Conservation (phyloP, 2,797 vertebrate species). For the Leucoraja ocellata region DNA sequence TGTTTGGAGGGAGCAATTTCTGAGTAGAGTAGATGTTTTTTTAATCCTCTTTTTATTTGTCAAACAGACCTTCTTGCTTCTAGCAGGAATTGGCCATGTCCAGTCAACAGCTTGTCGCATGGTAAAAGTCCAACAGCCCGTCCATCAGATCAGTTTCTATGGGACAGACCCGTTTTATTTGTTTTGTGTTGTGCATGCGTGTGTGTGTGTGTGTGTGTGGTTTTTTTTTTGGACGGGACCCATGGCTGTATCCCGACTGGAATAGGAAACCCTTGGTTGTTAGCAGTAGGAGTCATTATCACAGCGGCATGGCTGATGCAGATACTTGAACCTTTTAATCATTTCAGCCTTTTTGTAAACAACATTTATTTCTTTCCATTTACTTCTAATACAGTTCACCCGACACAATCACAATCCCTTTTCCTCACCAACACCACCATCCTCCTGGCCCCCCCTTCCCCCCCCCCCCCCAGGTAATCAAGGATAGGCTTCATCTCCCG, state of each 20-base stretch:
- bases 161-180: slow-evolving; percentile 5
- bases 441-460: not conserved
- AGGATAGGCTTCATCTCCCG: not conserved
- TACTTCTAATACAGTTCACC: not conserved
- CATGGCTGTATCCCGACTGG: not conserved
- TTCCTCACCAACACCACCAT: not conserved
- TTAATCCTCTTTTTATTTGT: not conserved
- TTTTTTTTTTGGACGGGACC: not conserved
- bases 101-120: not conserved
- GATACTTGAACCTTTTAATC: slow-evolving; percentile 18
- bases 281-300: not conserved
- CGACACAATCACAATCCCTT: not conserved
- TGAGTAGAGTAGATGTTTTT: not conserved
- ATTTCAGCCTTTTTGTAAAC: not conserved
- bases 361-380: slow-evolving; percentile 25
- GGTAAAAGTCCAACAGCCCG: not conserved
- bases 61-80: not conserved
- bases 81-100: not conserved
- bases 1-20: slow-evolving; percentile 31
- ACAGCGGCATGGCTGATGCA: not conserved
- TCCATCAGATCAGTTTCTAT: not conserved
- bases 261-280: slow-evolving; percentile 26
- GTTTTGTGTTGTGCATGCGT: slow-evolving; percentile 21
- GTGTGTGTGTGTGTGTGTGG: slow-evolving; percentile 11
- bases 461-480: not conserved